Base-by-base conservation (phyloP, 2,113 vertebrate genomes). In the Callithrix jacchus region DNA sequence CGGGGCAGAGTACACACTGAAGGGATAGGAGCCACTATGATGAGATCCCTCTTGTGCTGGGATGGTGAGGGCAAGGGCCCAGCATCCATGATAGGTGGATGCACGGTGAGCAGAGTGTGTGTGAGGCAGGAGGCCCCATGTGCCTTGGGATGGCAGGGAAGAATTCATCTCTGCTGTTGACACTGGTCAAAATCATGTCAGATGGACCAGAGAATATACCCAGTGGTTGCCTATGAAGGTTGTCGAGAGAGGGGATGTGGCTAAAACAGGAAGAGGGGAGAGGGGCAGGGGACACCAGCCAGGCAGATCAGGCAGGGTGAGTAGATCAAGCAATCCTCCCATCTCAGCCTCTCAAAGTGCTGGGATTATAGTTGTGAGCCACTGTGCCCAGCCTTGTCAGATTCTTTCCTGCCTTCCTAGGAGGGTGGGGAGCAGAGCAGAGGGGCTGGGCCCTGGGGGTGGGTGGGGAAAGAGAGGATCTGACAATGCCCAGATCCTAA, bases 1-100 rank as follows among this genome's bases (percentile, higher is more conserved):
- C 0, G 2, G 42, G 13, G 18, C 40, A 18, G 47, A 64, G 40
- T 13, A 6, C 1, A 0, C 18, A 4, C 23, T 37, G 17, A 70
- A 10, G 64, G 37, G 17, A 8, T 1, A 1, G 5, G 3, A 17
- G 76, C n/a, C 18, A 42, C 73, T 8, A 0, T 5, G 81, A 56
- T 27, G 58, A 47, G 68, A 21, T 79, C 9, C 40, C 52, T 47
- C 45, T 58, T 70, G 35, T 6, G 47, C 61, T 45, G 13, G 23
- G 30, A 5, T 10, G 83, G 68, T 27, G 54, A 89, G 68, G 54
- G 42, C 1, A 73, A 77, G 30, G 49, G 52, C 77, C 14, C 42
- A 23, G 77, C 68, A 47, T 40, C 40, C 27, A 27, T 8, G 7
- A 52, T 32, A 76, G 89, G 37, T 17, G 1, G 68, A 37, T 10